Conservation (phyloP, 2,113 vertebrate species). For the Zosterops borbonicus region DNA sequence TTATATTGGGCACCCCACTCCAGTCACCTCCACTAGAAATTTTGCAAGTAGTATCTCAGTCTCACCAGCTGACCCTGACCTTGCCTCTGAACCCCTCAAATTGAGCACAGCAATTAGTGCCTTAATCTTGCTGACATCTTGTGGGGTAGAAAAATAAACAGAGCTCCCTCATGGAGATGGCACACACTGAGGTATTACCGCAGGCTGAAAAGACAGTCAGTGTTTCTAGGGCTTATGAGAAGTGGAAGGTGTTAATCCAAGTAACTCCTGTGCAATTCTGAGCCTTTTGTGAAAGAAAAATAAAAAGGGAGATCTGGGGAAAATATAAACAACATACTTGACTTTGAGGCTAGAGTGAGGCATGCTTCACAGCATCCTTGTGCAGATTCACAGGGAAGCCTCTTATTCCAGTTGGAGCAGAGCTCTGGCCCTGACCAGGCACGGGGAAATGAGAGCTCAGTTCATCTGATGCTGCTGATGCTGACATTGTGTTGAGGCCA, state of each 20-base stretch:
- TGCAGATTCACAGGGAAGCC: not conserved
- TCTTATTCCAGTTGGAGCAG: not conserved
- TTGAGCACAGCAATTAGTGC: not conserved
- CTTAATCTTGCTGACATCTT: not conserved
- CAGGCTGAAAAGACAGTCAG: not conserved
- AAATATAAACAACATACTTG: not conserved
- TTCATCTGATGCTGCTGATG: not conserved
- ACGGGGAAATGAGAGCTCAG: not conserved
- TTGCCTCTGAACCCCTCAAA: not conserved
- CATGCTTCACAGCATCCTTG: not conserved
- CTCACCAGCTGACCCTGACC: not conserved
- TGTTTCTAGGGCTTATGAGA: not conserved
- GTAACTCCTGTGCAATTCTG: not conserved
- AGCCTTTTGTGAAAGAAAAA: not conserved
- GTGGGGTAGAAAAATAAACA: not conserved
- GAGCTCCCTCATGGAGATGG: not conserved
- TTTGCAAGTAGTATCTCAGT: not conserved
- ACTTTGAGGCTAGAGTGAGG: not conserved
- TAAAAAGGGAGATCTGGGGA: not conserved
- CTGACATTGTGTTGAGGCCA: not conserved
- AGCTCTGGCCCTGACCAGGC: not conserved
- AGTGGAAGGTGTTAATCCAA: not conserved
- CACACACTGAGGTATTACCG: not conserved
- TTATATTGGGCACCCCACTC: not conserved
- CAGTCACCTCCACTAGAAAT: not conserved